phyloP scores from a whole-genome alignment of 2,797 vertebrate species.

The Carapus acus region DNA sequence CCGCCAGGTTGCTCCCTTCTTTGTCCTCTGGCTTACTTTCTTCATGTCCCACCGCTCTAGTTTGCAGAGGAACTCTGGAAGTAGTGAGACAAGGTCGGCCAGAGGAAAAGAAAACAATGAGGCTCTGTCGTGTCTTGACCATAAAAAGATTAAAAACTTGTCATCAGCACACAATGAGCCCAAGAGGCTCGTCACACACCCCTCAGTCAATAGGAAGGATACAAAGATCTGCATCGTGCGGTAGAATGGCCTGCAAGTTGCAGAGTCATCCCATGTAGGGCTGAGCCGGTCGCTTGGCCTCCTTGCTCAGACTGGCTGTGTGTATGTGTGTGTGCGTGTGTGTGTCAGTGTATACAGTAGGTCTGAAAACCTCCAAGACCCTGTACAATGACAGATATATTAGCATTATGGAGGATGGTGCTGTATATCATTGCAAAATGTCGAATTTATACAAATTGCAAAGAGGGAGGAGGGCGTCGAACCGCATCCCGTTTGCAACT shows the following conservation, averaged over 20 bases:
- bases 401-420: conserved; percentile 6
- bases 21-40: neutral
- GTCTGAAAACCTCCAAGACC: conserved; percentile 3
- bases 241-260: conserved; percentile 22
- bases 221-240: conserved; percentile 32
- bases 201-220: conserved; percentile 53
- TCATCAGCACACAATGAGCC: conserved; percentile 22
- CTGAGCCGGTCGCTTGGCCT: conserved; percentile 16
- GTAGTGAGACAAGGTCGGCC: conserved; percentile 50
- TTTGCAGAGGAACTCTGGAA: conserved; percentile 9
- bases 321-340: conserved; percentile 17
- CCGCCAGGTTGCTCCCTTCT: too few species aligned
- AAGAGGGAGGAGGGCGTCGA: neutral
- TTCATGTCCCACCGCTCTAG: too few species aligned
- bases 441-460: conserved; percentile 6
- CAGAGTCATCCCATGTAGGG: conserved; percentile 36
- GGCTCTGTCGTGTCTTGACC: conserved; percentile 23
- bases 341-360: conserved; percentile 4
- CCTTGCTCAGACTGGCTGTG: too few species aligned
- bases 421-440: neutral
- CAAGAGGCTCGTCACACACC: conserved; percentile 45
- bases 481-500: too few species aligned
- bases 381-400: conserved; percentile 9
- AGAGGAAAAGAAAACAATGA: neutral
- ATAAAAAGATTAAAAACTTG: conserved; percentile 33